phyloP scores from a whole-genome alignment of 1,140 invertebrate genomes.

The Megalonaias nervosa region DNA sequence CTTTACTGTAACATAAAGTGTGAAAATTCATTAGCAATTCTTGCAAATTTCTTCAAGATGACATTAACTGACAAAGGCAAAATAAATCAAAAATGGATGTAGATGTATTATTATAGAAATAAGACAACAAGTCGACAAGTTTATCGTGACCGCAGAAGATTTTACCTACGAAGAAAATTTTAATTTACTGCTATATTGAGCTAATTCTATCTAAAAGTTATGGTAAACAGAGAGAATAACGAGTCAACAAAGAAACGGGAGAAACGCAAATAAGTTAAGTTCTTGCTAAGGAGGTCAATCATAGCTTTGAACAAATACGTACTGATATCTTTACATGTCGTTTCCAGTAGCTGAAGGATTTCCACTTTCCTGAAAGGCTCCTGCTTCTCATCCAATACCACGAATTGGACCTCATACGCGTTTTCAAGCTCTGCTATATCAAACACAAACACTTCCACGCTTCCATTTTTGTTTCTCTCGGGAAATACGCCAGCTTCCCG shows the following conservation, averaged over 20 bases:
- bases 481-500: not conserved
- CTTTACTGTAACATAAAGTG: not conserved
- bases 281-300: not conserved
- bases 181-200: not conserved
- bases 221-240: not conserved
- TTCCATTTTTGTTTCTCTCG: not conserved
- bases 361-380: conserved; percentile 15
- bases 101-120: not conserved
- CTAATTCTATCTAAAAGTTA: not conserved
- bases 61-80: not conserved
- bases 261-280: not conserved
- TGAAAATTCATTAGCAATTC: not conserved
- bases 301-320: not conserved
- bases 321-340: conserved; percentile 26
- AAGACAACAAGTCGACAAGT: not conserved
- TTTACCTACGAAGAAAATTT: not conserved
- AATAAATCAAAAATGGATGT: not conserved
- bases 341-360: conserved; percentile 10
- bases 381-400: conserved; percentile 13
- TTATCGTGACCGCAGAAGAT: not conserved
- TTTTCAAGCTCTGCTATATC: not conserved
- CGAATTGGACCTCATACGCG: conserved; percentile 7
- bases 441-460: conserved; percentile 24
- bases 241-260: no score
- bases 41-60: not conserved